Base-by-base conservation (phyloP, 2,113 vertebrate species). In the Paracanthobrama guichenoti region DNA sequence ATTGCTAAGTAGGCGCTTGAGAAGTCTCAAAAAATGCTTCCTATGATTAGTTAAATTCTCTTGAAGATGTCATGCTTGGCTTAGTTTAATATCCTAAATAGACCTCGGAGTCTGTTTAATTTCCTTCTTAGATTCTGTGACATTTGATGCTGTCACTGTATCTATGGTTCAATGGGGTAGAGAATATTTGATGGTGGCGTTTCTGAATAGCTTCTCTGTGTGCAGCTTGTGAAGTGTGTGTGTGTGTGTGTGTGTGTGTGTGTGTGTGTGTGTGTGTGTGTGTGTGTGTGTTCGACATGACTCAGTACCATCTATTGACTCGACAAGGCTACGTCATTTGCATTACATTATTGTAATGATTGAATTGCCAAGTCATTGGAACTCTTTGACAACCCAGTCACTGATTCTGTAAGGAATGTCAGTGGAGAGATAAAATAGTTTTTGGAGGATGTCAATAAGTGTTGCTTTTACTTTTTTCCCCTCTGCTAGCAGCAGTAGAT, bases 51-150 rank as follows among this genome's bases (percentile, higher is more conserved):
- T 26, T 72, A 67, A 81, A 81, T 86, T 42, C 85, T 72, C 84
- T 84, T 72, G 64, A 60, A 84, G 62, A 75, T 80, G 77, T 83
- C 77, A 77, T 77, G 87, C 76, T 86, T 86, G 84, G 81, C 81
- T 88, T 84, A 44, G 76, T 86, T 86, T 88, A 88, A 88, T 88
- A 86, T 88, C 87, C 87, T 83, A 76, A 86, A 77, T 77, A 74
- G 76, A 86, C 71, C 57, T 53, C 24, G 3, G 77, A 50, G 76
- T 73, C 79, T 44, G 62, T 64, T 88, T 88, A 83, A 88, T 88
- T 88, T 88, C 87, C 87, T 88, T 57, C 53, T 86, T 59, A 77
- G 87, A 88, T 84, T 81, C 73, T 28, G 42, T 72, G 71, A 64
- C 84, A 83, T 81, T 67, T 48, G 81, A 84, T 84, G 53, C 59